These are phyloP conservation scores for Cyprinus carpio DNA, from an alignment of 2,113 vertebrate species.

Conservation along the genomic window DNA sequence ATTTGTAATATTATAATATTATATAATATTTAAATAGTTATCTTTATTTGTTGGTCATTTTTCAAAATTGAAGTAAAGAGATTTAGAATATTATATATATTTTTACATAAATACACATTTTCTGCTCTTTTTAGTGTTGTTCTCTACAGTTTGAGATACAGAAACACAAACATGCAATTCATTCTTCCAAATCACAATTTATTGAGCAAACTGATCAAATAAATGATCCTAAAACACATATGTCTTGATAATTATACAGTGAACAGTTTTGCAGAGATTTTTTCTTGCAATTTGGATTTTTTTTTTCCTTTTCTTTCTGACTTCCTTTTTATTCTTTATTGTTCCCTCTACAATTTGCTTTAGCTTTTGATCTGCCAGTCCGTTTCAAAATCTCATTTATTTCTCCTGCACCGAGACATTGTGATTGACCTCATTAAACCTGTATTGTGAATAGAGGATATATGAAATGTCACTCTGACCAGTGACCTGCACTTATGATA, in stretches of 20 bases:
- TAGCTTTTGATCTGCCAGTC: constrained; percentile 41
- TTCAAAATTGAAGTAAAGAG: too few species aligned
- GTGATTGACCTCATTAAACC: constrained; percentile 47
- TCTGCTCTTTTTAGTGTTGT: too few species aligned
- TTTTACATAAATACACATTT: too few species aligned
- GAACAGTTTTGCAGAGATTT: neutral
- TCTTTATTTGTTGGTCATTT: too few species aligned
- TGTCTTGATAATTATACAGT: too few species aligned
- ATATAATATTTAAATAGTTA: too few species aligned
- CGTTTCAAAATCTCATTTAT: constrained; percentile 4
- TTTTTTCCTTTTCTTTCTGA: too few species aligned
- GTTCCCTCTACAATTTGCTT: constrained; percentile 15
- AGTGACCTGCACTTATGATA: constrained; percentile 47
- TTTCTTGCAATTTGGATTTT: neutral
- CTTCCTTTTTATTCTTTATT: neutral
- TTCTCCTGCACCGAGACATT: constrained; percentile 21
- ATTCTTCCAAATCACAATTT: neutral
- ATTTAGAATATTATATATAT: too few species aligned
- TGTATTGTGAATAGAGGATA: constrained; percentile 38
- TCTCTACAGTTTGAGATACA: neutral
- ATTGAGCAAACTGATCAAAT: too few species aligned
- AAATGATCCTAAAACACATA: neutral
- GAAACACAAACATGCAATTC: neutral
- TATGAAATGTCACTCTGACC: constrained; percentile 42
- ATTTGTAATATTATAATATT: too few species aligned